Conservation (phyloP, 2,113 vertebrate species). For the Tetrax tetrax region DNA sequence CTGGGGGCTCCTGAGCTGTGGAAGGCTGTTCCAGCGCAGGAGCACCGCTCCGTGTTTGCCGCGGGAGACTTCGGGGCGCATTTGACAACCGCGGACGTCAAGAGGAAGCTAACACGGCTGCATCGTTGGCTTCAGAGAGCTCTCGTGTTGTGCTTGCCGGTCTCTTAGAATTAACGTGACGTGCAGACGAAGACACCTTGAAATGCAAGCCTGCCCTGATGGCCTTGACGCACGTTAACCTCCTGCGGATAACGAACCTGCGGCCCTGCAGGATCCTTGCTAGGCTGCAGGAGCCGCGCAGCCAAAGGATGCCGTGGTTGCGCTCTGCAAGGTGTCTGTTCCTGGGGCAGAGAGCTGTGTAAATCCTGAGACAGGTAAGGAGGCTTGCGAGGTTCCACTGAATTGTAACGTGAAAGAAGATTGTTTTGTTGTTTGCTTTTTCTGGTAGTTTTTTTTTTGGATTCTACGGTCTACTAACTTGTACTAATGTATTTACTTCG, state of each 20-base stretch:
- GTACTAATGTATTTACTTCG: background rate
- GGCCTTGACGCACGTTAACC: conserved; percentile 69
- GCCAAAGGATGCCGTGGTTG: conserved; percentile 70
- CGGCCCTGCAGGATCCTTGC: conserved; percentile 69
- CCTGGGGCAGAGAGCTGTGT: conserved; percentile 76
- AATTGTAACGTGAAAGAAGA: conserved; percentile 56
- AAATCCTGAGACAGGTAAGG: conserved; percentile 81
- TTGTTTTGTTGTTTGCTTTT: conserved; percentile 21
- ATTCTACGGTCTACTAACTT: background rate
- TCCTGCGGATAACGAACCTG: conserved; percentile 70
- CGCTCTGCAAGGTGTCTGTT: conserved; percentile 70
- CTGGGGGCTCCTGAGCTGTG: conserved; percentile 76
- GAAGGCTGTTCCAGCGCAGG: conserved; percentile 76
- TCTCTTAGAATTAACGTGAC: conserved; percentile 51
- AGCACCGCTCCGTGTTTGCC: conserved; percentile 70
- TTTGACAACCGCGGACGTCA: conserved; percentile 65
- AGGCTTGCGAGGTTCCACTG: conserved; percentile 59
- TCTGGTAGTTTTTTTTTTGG: background rate
- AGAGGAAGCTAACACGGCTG: conserved; percentile 71
- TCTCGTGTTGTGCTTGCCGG: conserved; percentile 43
- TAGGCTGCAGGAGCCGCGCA: conserved; percentile 76
- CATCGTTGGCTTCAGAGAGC: conserved; percentile 71
- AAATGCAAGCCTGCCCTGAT: conserved; percentile 70
- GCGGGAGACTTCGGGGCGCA: conserved; percentile 72
- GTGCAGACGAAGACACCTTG: conserved; percentile 67